A percentile compares a stretch with the other conserved stretches of the same genome.
Conservation (phyloP, 1,140 invertebrate species). For the Armadillidium nasatum region DNA sequence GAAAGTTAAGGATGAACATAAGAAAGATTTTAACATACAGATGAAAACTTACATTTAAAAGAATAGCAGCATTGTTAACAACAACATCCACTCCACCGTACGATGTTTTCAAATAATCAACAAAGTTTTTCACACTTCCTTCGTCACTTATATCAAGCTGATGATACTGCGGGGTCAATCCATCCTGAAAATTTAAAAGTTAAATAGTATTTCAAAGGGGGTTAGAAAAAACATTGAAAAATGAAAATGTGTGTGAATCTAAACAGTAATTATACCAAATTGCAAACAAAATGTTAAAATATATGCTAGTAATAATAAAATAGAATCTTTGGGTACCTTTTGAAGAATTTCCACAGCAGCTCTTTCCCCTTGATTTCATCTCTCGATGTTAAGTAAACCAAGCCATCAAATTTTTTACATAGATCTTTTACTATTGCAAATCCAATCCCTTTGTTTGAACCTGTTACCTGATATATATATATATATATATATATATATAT, state of each 20-base stretch:
- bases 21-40: too few species aligned
- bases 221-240: too few species aligned
- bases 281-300: too few species aligned
- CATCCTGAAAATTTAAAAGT: too few species aligned
- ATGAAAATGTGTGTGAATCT: too few species aligned
- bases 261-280: too few species aligned
- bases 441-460: conserved; percentile 55
- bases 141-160: conserved; percentile 63
- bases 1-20: too few species aligned
- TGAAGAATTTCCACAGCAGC: conserved; percentile 32
- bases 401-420: conserved; percentile 49
- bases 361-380: conserved; percentile 32
- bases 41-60: conserved; percentile 56
- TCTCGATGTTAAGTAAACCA: conserved; percentile 46
- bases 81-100: conserved; percentile 72
- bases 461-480: too few species aligned
- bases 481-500: too few species aligned
- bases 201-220: too few species aligned
- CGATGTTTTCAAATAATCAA: conserved; percentile 58
- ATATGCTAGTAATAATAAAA: too few species aligned
- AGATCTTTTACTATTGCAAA: conserved; percentile 52
- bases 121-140: conserved; percentile 58
- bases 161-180: conserved; percentile 59
- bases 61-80: conserved; percentile 78
- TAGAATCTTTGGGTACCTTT: not conserved